Percentiles rank a stretch among this genome's conserved stretches.
These are phyloP conservation scores for Ganaspis sp. DNA, from an alignment of 1,140 invertebrate genomes.

Conservation along the genomic window DNA sequence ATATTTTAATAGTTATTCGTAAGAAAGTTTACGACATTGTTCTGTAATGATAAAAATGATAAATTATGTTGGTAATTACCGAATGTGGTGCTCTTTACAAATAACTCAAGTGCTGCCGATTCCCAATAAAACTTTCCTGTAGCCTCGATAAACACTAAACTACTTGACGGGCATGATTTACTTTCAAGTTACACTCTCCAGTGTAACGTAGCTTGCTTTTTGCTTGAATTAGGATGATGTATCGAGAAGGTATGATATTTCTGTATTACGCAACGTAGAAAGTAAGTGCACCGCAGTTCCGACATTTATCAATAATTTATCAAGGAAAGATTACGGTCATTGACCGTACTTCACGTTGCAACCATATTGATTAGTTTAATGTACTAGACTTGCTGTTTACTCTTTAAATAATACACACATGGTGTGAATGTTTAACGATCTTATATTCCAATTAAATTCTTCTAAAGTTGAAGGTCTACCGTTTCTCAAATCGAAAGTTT, in stretches of 20 bases:
- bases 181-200: slow-evolving; percentile 22
- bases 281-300: neutral
- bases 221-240: slow-evolving; percentile 31
- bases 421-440: neutral
- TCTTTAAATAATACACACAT: slow-evolving; percentile 23
- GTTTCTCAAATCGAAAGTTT: slow-evolving; percentile 27
- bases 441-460: neutral
- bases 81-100: slow-evolving; percentile 3
- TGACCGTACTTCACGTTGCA: slow-evolving; percentile 2
- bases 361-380: slow-evolving; percentile 1
- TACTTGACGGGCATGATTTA: slow-evolving; percentile 30
- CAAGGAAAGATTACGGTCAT: slow-evolving; percentile 30
- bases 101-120: slow-evolving; percentile 4
- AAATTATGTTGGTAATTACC: neutral
- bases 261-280: slow-evolving; percentile 30
- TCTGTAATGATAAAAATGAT: neutral
- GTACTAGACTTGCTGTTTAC: slow-evolving; percentile 9
- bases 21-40: neutral
- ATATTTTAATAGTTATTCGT: neutral
- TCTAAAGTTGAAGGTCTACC: slow-evolving; percentile 30
- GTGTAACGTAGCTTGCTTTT: slow-evolving; percentile 15
- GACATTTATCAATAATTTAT: slow-evolving; percentile 32
- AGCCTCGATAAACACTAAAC: slow-evolving; percentile 12
- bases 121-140: slow-evolving; percentile 15
- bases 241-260: slow-evolving; percentile 13